Base-by-base conservation (phyloP, 2,797 vertebrate species). In the Cottoperca gobio region DNA sequence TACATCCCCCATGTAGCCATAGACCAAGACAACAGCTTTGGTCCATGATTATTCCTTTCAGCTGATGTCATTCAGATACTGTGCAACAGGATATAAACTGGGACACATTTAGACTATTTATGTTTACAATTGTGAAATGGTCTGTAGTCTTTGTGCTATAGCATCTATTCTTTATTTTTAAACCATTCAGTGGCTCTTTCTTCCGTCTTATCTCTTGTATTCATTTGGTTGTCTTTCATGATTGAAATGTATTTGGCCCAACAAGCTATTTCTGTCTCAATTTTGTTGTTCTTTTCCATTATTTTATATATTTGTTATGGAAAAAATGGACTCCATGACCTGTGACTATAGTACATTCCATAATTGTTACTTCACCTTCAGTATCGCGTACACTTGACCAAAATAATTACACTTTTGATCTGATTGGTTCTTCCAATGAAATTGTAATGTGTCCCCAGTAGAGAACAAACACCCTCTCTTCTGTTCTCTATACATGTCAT, bases 161-260 rank as follows among this genome's bases (percentile, higher is more conserved):
- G 9, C n/a, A 39, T 17, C 12, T 62, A 0, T 54, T 50, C 0
- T 40, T 39, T 11, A n/a, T 24, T 61, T 37, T 8, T 26, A 8
- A 43, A 54, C 40, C 37, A 19, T 68, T 69, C 31, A 45, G 33
- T 49, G 52, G 60, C 23, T 58, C 10, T 43, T 37, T 60, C 16
- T 49, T 76, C 7, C 82, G 66, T 54, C 61, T n/a, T 65, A 74
- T 53, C 52, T 79, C 75, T 76, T 73, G 49, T 81, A 58, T 81
- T 85, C 58, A 81, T 83, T 81, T 90, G 81, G 54, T 50, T 81
- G 46, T 79, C 23, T 84, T 78, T 79, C 9, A 63, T 69, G 68
- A 71, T 58, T 85, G 37, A 49, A 68, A 72, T 70, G 21, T 70
- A 63, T n/a, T 76, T 78, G 49, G 75, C 55, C 75, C n/a, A 28